Evolutionary conservation across 2,888 invertebrate species (phyloP).

Genomic region (Acanthosepion esculentum): DNA sequence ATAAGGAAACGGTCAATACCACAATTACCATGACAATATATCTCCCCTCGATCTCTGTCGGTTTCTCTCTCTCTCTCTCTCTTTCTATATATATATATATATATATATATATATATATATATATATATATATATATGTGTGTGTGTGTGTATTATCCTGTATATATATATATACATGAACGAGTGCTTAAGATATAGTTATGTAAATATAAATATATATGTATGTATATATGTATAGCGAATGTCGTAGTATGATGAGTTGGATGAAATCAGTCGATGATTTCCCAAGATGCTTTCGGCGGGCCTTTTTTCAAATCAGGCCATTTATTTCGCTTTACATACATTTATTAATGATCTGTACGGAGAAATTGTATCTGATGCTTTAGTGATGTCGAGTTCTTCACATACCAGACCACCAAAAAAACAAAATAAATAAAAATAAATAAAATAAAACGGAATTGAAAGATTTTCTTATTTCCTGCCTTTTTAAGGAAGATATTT

Average conservation of each 20-base stretch:
- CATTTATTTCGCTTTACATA: slow-evolving; percentile 18
- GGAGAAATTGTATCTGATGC: not conserved
- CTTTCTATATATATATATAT: too few species aligned
- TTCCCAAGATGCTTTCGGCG: not conserved
- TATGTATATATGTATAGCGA: not conserved
- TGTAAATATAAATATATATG: not conserved
- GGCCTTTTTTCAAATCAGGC: slow-evolving; percentile 1
- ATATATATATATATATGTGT: too few species aligned
- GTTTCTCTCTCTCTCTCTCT: too few species aligned
- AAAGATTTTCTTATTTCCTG: slow-evolving; percentile 4
- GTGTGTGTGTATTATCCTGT: too few species aligned
- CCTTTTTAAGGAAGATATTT: not conserved
- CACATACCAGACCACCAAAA: not conserved
- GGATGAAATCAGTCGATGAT: not conserved
- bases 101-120: too few species aligned
- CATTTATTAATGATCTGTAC: not conserved
- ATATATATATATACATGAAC: not conserved
- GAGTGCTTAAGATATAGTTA: not conserved
- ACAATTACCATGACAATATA: too few species aligned
- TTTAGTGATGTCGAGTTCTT: not conserved
- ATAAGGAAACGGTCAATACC: too few species aligned
- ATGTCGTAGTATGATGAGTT: not conserved
- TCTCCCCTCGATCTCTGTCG: too few species aligned
- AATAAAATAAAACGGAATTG: not conserved
- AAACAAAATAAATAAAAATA: not conserved